Percentiles rank a stretch among this genome's conserved stretches.
Evolutionary conservation across 1,140 invertebrate species (phyloP).

Genomic region (Lucilia sericata): DNA sequence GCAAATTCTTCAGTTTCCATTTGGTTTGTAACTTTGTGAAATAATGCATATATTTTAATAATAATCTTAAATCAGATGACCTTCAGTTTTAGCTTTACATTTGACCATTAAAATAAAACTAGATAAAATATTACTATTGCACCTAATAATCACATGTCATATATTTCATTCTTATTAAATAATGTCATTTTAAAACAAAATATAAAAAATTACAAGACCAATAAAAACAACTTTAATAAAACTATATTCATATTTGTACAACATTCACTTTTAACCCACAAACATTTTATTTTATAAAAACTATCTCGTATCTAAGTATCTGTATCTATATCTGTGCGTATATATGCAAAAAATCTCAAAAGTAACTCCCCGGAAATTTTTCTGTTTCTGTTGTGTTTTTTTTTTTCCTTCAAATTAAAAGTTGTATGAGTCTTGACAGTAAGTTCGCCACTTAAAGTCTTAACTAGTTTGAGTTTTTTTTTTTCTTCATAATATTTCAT

Average conservation of each 20-base stretch:
- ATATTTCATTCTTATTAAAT: no score
- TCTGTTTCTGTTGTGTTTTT: background rate
- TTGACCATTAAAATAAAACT: no score
- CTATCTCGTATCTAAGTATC: no score
- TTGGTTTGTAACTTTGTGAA: no score
- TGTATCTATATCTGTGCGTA: background rate
- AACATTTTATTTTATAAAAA: background rate
- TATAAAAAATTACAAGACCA: no score
- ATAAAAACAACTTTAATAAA: background rate
- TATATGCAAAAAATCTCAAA: background rate
- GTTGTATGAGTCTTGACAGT: background rate
- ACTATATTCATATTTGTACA: background rate
- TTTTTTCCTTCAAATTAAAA: background rate
- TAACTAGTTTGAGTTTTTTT: background rate
- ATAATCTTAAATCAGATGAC: no score
- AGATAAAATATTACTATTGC: no score
- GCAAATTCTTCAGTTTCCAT: no score
- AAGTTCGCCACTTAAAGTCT: background rate
- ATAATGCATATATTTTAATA: no score
- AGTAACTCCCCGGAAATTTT: slow-evolving; percentile 14
- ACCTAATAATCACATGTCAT: no score
- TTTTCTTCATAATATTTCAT: background rate
- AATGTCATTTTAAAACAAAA: no score
- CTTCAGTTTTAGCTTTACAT: no score
- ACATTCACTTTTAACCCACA: slow-evolving; percentile 26